Evolutionary conservation across 2,113 vertebrate genomes (phyloP).

Genomic region (Plecturocebus donacophilus): DNA sequence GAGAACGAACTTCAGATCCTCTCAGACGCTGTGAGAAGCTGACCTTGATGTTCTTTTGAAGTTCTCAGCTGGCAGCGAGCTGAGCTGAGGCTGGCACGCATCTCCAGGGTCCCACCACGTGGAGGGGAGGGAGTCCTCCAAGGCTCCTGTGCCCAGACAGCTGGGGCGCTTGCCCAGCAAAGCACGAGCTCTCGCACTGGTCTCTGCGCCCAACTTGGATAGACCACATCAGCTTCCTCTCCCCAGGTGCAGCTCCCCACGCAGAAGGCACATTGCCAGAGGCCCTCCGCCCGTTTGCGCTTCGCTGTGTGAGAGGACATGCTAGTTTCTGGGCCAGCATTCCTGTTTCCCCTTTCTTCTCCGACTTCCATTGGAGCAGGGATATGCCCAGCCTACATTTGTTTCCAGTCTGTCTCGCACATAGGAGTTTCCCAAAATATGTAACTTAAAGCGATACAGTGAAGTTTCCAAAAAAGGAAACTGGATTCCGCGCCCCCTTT

Average conservation of each 20-base stretch:
- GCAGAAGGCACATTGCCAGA: fast-evolving
- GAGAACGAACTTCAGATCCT: fast-evolving
- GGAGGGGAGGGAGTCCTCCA: not conserved
- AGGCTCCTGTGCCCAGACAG: not conserved
- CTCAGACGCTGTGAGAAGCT: fast-evolving
- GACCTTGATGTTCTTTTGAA: fast-evolving
- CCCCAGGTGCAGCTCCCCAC: fast-evolving
- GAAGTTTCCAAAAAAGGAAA: not conserved
- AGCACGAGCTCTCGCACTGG: not conserved
- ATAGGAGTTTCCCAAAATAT: not conserved
- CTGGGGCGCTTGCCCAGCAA: not conserved
- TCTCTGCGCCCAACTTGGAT: fast-evolving
- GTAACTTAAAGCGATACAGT: not conserved
- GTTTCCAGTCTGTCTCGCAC: not conserved
- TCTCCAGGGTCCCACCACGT: fast-evolving
- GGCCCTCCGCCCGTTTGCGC: fast-evolving
- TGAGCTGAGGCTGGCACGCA: fast-evolving
- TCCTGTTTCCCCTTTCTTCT: not conserved
- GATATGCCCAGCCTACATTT: not conserved
- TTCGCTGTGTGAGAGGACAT: not conserved
- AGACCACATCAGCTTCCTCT: not conserved
- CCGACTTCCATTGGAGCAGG: too few relatives aligned
- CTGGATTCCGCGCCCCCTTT: not conserved
- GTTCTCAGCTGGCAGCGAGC: not conserved
- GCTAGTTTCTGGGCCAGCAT: not conserved